Percentiles rank a stretch among this genome's conserved stretches.
Evolutionary conservation across 2,797 vertebrate genomes (phyloP).

Genomic region (Peromyscus nudipes): DNA sequence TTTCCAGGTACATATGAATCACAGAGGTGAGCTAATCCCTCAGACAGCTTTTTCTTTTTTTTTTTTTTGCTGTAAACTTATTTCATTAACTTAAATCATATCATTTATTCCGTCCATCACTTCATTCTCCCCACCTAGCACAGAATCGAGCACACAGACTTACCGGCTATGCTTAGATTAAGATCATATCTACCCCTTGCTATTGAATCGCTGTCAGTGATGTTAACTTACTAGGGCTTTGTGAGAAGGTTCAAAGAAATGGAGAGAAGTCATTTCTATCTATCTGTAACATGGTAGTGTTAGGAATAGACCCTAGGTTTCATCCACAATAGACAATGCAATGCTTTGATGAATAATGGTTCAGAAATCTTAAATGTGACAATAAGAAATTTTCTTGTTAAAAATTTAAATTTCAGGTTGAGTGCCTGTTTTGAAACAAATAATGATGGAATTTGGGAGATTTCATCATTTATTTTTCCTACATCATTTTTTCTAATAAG

Average conservation of each 20-base stretch:
- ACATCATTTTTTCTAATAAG: neutral
- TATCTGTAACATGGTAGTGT: neutral
- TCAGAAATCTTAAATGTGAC: slow-evolving; percentile 34
- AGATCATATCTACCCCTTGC: neutral
- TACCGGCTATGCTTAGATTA: neutral
- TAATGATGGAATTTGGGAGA: neutral
- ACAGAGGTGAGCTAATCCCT: neutral
- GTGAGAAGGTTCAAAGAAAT: slow-evolving; percentile 10
- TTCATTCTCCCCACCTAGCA: neutral
- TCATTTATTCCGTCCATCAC: neutral
- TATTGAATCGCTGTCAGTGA: slow-evolving; percentile 54
- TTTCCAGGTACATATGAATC: slow-evolving; percentile 19
- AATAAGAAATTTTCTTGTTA: neutral
- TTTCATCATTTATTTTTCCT: slow-evolving; percentile 31
- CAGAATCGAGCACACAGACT: neutral
- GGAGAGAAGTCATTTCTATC: neutral
- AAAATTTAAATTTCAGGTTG: slow-evolving; percentile 40
- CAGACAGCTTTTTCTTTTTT: slow-evolving; percentile 17
- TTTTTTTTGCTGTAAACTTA: slow-evolving; percentile 10
- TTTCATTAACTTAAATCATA: slow-evolving; percentile 54
- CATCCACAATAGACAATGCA: slow-evolving; percentile 25
- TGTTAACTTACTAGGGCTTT: neutral
- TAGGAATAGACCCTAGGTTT: slow-evolving; percentile 25
- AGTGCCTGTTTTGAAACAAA: neutral
- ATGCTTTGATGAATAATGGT: neutral